A percentile compares a stretch with the other conserved stretches of the same genome.
Conservation (phyloP, 1,140 invertebrate genomes). For the Drosophila willistoni region DNA sequence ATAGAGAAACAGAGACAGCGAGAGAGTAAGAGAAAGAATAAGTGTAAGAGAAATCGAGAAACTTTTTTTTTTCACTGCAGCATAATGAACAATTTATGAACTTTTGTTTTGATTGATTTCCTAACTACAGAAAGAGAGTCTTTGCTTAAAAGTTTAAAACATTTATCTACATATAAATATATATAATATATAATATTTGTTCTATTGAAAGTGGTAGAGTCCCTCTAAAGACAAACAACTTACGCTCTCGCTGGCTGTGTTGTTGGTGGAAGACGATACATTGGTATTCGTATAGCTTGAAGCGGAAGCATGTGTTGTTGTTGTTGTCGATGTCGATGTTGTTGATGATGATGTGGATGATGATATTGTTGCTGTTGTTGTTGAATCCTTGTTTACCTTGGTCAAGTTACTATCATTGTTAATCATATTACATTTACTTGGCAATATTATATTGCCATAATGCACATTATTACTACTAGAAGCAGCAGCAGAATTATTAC, state of each 20-base stretch:
- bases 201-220: constrained; percentile 19
- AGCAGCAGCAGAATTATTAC: neutral
- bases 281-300: constrained; percentile 2
- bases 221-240: constrained; percentile 59
- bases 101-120: neutral
- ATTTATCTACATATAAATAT: neutral
- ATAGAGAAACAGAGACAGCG: neutral
- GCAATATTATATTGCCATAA: constrained; percentile 7
- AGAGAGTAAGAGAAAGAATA: neutral
- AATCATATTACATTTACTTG: constrained; percentile 3
- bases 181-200: neutral
- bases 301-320: constrained; percentile 23
- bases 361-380: constrained; percentile 8
- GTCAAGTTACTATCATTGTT: neutral
- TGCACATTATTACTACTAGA: neutral
- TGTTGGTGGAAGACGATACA: constrained; percentile 23
- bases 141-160: neutral
- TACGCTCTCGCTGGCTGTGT: constrained; percentile 67
- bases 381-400: constrained; percentile 12
- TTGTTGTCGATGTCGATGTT: constrained; percentile 18
- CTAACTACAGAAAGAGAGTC: constrained; percentile 21
- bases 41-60: constrained; percentile 5
- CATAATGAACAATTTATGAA: constrained; percentile 28
- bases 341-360: constrained; percentile 7
- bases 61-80: neutral